Percentiles rank a stretch among this genome's conserved stretches.
Conservation (phyloP, 2,888 invertebrate genomes). For the Scaptomyza parva region DNA sequence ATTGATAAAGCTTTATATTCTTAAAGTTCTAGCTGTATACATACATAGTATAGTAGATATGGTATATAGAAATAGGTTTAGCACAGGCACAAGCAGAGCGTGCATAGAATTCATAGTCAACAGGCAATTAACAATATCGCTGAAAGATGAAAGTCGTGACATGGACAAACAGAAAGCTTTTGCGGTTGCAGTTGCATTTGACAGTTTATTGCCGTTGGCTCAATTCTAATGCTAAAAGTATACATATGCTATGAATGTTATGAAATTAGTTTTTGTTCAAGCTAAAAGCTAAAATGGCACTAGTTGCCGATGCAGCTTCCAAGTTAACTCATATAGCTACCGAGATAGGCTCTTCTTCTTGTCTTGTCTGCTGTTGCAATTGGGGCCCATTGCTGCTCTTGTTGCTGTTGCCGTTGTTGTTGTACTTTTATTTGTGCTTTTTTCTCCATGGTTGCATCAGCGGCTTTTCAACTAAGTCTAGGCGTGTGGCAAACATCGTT, state of each 20-base stretch:
- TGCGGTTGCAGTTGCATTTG: constrained; percentile 24
- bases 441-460: constrained; percentile 45
- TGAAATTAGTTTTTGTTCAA: constrained; percentile 20
- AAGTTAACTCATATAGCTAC: constrained; percentile 60
- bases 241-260: constrained; percentile 39
- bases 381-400: constrained; percentile 32
- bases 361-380: constrained; percentile 21
- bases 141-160: constrained; percentile 39
- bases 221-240: constrained; percentile 51
- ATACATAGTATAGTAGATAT: neutral
- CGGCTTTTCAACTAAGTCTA: constrained; percentile 67
- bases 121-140: constrained; percentile 46
- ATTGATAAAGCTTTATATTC: neutral
- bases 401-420: constrained; percentile 29
- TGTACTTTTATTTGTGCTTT: constrained; percentile 19
- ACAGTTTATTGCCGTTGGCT: constrained; percentile 20
- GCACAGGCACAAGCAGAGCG: constrained; percentile 60
- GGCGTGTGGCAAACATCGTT: constrained; percentile 29
- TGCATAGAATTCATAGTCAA: constrained; percentile 51
- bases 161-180: constrained; percentile 37
- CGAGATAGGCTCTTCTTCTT: constrained; percentile 44
- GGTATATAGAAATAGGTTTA: constrained; percentile 20
- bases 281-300: constrained; percentile 45
- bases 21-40: constrained; percentile 1
- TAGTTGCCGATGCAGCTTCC: constrained; percentile 59